Base-by-base conservation (phyloP, 2,113 vertebrate species). In the Vulpes lagopus region DNA sequence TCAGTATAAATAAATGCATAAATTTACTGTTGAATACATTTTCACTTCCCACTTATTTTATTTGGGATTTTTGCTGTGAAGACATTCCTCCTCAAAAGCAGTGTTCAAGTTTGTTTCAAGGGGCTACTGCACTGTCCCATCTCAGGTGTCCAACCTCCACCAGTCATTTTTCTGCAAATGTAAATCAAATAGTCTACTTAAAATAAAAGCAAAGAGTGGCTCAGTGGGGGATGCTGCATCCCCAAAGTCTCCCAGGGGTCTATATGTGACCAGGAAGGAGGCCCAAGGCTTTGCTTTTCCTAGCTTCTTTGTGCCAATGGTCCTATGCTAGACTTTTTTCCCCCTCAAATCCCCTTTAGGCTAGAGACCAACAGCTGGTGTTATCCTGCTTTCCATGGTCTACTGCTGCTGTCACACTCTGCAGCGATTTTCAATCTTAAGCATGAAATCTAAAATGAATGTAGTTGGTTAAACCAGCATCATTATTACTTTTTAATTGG, bases 1-100 rank as follows among this genome's bases (percentile, higher is more conserved):
- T 76, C 81, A 96, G 1, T 85, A 30, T 69, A 93, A 90, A 69
- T 92, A 94, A 78, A 87, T 57, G 32, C n/a, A 55, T 92, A 76
- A 83, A 89, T 27, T 43, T 74, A 17, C 49, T 91, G 38, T 65
- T 78, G 62, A 94, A 96, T 78, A 43, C 0, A 35, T 15, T 91
- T 95, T 84, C 17, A 12, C 60, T 86, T 86, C 15, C 74, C 32
- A 73, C 25, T 78, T 60, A 76, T 3, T 79, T 81, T 35, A 14
- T 57, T 91, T 22, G 32, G 22, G 30, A 23, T 49, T 74, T 91
- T 88, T 87, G 32, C 32, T 86, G 43, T 89, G 71, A 60, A 25
- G 60, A 79, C 16, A 43, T 49, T 69, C 79, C 49, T 30, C 7
- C 10, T 81, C 59, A 59, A 57, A 38, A 84, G 27, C 2, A 2